These are phyloP conservation scores for Dysmachus trigonus DNA, from an alignment of 2,888 invertebrate genomes.

Conservation along the genomic window DNA sequence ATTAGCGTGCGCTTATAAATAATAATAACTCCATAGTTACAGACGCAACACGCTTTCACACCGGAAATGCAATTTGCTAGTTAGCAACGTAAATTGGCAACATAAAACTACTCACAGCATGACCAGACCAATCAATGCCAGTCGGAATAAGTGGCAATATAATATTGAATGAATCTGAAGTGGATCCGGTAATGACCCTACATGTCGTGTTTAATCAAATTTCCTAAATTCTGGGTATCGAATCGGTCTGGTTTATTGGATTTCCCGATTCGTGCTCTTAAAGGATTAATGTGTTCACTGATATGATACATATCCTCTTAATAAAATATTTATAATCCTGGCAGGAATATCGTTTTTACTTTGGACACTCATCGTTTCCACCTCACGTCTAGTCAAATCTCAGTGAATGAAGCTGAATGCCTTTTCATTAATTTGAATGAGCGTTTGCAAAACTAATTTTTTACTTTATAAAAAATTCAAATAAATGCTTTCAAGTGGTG, in stretches of 20 bases:
- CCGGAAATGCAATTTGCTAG: not conserved
- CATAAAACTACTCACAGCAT: not conserved
- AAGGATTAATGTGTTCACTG: not conserved
- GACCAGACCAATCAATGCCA: not conserved
- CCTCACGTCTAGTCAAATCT: not conserved
- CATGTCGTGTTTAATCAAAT: not conserved
- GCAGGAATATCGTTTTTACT: not conserved
- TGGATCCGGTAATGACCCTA: not conserved
- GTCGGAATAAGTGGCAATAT: not conserved
- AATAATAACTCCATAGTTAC: not conserved
- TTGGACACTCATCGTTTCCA: not conserved
- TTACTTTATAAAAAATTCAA: not conserved
- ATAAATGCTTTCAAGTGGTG: not conserved
- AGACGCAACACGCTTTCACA: not conserved
- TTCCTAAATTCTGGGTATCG: not conserved
- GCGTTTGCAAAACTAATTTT: not conserved
- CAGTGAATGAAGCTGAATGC: not conserved
- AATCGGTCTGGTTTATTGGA: not conserved
- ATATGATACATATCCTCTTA: not conserved
- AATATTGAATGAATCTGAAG: not conserved
- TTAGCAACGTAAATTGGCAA: not conserved
- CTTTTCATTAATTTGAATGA: not conserved
- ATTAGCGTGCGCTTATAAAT: not conserved
- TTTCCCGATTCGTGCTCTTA: not conserved
- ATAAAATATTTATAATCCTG: not conserved